Base-by-base conservation (phyloP, 1,140 invertebrate genomes). In the Pogonus chalceus region DNA sequence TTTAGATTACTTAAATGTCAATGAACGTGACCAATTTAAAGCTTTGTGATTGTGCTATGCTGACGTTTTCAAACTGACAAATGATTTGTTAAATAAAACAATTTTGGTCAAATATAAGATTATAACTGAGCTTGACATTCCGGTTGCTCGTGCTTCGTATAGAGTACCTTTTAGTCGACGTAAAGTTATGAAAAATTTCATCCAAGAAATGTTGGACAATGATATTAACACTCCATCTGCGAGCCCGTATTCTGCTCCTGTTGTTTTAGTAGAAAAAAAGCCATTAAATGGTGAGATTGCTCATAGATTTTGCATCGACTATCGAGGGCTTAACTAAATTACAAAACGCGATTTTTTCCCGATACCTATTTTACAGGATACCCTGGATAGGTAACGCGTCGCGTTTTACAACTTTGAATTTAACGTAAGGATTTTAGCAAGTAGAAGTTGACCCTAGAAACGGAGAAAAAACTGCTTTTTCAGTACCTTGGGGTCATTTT, bases 381-480 rank as follows among this genome's bases (percentile, higher is more conserved):
- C 62, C 18, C 56, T 79, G 9, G 65, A 70, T 52, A 26, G 61
- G 59, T 14, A 61, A 62, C 1, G 56, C 65, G 2, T 57, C 57
- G 31, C 65, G 62, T 39, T 76, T 77, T 53, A 60, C 64, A 0
- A 60, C 64, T 0, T 49, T 77, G 2, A 72, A 76, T 61, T 43
- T 74, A 14, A 54, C 56, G 0, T 62, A 58, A 43, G 74, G 74
- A 0, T 78, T 70, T 56, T 71, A 64, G 61, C 74, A 79, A 58
- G 62, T 78, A 10, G 54, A 62, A 31, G 53, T 78, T 0, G 60
- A 66, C 1, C 39, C 53, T 48, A 18, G 58, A 7, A 66, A 72
- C 58, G 62, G 52, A 51, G 35, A 63, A 0, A 76, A 76, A 58
- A 76, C 72, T 39, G 71, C 64, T 2, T 74, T 75, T 54, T 59